These are phyloP conservation scores for Autographa gamma DNA, from an alignment of 2,888 invertebrate genomes.

Conservation along the genomic window DNA sequence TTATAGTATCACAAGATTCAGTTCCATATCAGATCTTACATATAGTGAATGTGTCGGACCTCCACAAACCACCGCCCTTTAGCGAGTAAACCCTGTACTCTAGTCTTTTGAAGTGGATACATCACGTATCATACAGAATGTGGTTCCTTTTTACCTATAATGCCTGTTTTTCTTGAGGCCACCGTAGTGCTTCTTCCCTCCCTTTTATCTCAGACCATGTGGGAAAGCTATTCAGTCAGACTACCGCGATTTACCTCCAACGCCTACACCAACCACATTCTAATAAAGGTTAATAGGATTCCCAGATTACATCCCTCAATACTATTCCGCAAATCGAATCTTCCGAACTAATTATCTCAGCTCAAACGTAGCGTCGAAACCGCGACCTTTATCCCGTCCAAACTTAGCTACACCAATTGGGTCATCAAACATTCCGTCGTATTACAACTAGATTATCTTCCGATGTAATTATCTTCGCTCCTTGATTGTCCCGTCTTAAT, in stretches of 20 bases:
- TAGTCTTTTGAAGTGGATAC: no score
- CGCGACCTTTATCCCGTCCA: neutral
- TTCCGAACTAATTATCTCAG: neutral
- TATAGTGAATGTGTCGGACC: no score
- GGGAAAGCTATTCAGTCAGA: no score
- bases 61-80: no score
- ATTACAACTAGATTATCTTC: neutral
- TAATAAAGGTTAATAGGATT: neutral
- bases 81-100: no score
- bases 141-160: no score
- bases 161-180: no score
- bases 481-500: neutral
- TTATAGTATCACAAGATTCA: no score
- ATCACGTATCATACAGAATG: no score
- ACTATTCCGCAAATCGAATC: conserved; percentile 3
- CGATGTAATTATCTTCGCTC: conserved; percentile 1
- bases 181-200: no score
- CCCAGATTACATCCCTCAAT: neutral
- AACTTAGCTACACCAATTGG: conserved; percentile 2
- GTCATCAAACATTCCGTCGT: conserved; percentile 5
- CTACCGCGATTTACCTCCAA: neutral
- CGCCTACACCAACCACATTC: neutral
- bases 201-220: no score
- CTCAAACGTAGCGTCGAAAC: neutral
- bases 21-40: no score